Evolutionary conservation across 2,888 invertebrate genomes (phyloP).

Genomic region (Pyrochroa serraticornis): DNA sequence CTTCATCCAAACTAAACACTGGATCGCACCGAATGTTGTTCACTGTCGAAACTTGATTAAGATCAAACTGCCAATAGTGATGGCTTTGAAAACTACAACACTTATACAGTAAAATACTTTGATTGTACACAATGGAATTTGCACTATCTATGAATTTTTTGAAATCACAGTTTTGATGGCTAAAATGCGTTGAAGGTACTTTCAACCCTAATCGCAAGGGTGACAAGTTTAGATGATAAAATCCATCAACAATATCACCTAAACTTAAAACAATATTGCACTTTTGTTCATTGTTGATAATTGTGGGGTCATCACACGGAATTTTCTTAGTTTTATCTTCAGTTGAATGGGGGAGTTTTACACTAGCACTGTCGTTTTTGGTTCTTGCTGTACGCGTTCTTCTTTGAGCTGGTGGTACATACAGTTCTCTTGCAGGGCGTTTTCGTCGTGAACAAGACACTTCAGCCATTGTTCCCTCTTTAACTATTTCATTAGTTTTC

Average conservation of each 20-base stretch:
- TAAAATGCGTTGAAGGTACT: not conserved
- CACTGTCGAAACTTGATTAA: no score
- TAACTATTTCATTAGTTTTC: not conserved
- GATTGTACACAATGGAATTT: conserved; percentile 4
- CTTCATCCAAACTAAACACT: conserved; percentile 6
- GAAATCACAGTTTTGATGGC: conserved; percentile 14
- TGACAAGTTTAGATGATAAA: conserved; percentile 1
- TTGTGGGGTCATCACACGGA: not conserved
- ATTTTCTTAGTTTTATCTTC: not conserved
- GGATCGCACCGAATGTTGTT: conserved; percentile 2
- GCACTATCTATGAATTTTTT: conserved; percentile 11
- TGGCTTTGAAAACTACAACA: not conserved
- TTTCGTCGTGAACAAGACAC: conserved; percentile 15
- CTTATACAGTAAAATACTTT: conserved; percentile 11
- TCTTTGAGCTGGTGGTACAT: conserved; percentile 56
- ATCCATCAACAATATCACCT: conserved; percentile 15
- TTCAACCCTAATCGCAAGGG: not conserved
- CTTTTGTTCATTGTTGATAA: not conserved
- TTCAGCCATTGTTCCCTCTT: conserved; percentile 23
- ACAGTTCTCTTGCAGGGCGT: conserved; percentile 53
- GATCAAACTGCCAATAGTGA: conserved; percentile 2
- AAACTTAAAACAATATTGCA: conserved; percentile 10
- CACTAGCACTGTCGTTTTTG: conserved; percentile 2
- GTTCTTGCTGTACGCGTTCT: conserved; percentile 14
- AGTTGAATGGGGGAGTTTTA: not conserved